phyloP scores from a whole-genome alignment of 2,797 vertebrate genomes.

The Mus caroli region DNA sequence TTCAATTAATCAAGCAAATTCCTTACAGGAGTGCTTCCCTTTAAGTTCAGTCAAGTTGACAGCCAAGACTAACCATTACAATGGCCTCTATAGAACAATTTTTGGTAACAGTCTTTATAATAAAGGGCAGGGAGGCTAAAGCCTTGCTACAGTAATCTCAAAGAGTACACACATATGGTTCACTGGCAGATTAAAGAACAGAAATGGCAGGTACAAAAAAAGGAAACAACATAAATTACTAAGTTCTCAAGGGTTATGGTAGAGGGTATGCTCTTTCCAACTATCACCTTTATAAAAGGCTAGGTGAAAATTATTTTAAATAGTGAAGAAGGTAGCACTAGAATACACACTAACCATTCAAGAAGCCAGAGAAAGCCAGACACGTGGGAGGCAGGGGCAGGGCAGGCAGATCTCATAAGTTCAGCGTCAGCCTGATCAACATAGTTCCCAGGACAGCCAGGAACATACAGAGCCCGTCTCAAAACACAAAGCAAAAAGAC shows the following conservation, averaged over 20 bases:
- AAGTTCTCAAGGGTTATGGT: slow-evolving; percentile 5
- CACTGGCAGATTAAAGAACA: slow-evolving; percentile 12
- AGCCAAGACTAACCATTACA: background rate
- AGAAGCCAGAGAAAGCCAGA: background rate
- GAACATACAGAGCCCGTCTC: background rate
- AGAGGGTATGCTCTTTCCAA: background rate
- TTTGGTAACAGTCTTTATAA: background rate
- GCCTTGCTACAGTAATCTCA: slow-evolving; percentile 21
- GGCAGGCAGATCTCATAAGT: background rate
- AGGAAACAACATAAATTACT: slow-evolving; percentile 20
- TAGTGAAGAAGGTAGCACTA: background rate
- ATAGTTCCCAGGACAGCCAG: no score
- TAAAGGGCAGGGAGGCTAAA: background rate
- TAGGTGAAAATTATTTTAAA: background rate
- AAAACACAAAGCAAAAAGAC: background rate
- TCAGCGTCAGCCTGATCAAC: background rate
- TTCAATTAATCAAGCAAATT: background rate
- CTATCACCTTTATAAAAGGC: background rate
- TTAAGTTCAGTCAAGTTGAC: background rate
- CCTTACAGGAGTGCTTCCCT: background rate
- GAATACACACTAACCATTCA: background rate
- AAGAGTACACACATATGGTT: background rate
- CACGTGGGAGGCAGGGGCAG: background rate
- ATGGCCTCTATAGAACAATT: background rate
- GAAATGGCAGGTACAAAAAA: slow-evolving; percentile 10